These are phyloP conservation scores for Strongylocentrotus purpuratus DNA, from an alignment of 35 echinoderm and acorn worm genomes.

Conservation along the genomic window DNA sequence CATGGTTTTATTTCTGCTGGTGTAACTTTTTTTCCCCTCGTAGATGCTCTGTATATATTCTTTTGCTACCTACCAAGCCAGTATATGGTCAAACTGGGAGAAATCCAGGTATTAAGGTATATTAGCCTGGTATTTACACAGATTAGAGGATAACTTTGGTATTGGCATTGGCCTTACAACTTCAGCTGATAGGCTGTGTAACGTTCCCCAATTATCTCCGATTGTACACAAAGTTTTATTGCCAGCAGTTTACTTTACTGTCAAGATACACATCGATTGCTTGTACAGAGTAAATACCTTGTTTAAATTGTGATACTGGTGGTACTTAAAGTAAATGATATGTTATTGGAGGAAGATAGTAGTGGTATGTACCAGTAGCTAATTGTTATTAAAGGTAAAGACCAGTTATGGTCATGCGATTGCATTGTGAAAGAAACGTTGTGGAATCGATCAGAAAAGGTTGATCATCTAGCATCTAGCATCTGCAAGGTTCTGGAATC, in stretches of 20 bases:
- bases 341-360: not conserved
- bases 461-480: no score
- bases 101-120: not conserved
- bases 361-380: no score
- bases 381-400: no score
- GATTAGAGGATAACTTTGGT: not conserved
- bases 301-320: not conserved
- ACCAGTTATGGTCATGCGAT: no score
- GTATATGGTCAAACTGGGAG: not conserved
- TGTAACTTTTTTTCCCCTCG: no score
- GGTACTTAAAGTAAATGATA: not conserved
- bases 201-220: not conserved
- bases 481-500: no score
- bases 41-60: no score
- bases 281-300: not conserved
- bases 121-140: not conserved
- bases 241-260: not conserved
- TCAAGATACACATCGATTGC: not conserved
- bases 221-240: not conserved
- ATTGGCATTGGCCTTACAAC: not conserved
- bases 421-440: no score
- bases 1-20: no score
- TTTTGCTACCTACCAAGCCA: no score
- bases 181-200: not conserved
- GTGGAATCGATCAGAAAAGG: no score